Evolutionary conservation across 37 sponge, comb jelly and placozoan species (phyloP).

Genomic region (Amphimedon queenslandica): DNA sequence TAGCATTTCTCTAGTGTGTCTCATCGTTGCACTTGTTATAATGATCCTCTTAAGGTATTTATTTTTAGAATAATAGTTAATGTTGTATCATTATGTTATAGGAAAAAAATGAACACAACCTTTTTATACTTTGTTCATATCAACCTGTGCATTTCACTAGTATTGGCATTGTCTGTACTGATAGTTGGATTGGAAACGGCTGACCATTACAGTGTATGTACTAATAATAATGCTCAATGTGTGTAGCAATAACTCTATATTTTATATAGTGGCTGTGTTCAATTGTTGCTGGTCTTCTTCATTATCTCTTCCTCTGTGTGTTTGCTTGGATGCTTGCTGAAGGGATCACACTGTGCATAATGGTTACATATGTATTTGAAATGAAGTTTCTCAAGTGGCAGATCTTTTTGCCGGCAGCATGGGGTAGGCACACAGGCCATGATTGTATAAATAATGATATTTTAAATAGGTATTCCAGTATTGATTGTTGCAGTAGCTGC

Average conservation of each 20-base stretch:
- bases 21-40: background rate
- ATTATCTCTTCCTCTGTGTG: constrained; percentile 35
- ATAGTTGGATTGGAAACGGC: background rate
- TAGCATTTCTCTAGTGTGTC: background rate
- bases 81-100: background rate
- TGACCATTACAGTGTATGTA: background rate
- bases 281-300: constrained; percentile 19
- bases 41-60: background rate
- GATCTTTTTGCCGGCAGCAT: constrained; percentile 8
- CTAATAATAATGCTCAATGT: too few species aligned
- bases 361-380: constrained; percentile 15
- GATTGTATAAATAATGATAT: background rate
- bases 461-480: constrained; percentile 7
- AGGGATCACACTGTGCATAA: constrained; percentile 28
- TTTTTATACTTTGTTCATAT: background rate
- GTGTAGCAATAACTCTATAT: too few species aligned
- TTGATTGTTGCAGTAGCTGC: constrained; percentile 7
- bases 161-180: background rate
- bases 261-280: constrained; percentile 26
- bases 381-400: constrained; percentile 3
- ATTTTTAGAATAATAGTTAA: background rate
- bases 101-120: background rate
- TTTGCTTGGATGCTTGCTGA: constrained; percentile 42
- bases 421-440: constrained; percentile 15
- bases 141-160: background rate